phyloP scores from a whole-genome alignment of 2,797 vertebrate species.

The Sphenopsis melanotis region DNA sequence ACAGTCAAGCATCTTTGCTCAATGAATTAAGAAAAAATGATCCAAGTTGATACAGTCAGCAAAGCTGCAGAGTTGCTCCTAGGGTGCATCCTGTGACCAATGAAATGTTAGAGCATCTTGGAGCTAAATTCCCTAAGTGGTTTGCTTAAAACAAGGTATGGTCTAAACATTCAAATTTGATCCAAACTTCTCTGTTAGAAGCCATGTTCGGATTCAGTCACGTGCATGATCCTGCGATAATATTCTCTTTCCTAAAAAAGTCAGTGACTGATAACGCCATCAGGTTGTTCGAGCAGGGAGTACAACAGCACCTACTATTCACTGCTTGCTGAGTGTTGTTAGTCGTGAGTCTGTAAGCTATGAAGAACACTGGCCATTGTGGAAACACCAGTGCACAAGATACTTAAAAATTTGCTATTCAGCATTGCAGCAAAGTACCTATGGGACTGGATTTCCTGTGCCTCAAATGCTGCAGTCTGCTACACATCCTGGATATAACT shows the following conservation, averaged over 20 bases:
- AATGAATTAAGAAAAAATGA: not conserved
- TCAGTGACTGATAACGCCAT: fast-evolving
- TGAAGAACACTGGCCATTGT: not conserved
- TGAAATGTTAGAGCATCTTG: not conserved
- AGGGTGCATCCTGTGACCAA: not conserved
- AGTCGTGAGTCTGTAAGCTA: not conserved
- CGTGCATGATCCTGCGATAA: fast-evolving
- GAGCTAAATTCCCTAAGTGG: not conserved
- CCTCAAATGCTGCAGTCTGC: not conserved
- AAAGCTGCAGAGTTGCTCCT: not conserved
- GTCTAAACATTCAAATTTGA: not conserved
- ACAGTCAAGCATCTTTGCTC: fast-evolving
- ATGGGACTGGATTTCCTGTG: not conserved
- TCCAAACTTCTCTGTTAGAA: not conserved
- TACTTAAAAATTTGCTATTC: not conserved
- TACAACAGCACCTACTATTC: fast-evolving
- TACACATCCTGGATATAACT: not conserved
- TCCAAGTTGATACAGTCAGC: not conserved
- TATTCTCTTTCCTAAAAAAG: not conserved
- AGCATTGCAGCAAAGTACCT: not conserved
- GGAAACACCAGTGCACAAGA: not conserved
- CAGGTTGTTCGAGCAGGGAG: fast-evolving
- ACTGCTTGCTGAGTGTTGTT: not conserved
- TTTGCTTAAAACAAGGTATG: not conserved
- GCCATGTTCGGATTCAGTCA: not conserved